phyloP scores from a whole-genome alignment of 2,888 invertebrate species.

The Acanthosepion lycidas region DNA sequence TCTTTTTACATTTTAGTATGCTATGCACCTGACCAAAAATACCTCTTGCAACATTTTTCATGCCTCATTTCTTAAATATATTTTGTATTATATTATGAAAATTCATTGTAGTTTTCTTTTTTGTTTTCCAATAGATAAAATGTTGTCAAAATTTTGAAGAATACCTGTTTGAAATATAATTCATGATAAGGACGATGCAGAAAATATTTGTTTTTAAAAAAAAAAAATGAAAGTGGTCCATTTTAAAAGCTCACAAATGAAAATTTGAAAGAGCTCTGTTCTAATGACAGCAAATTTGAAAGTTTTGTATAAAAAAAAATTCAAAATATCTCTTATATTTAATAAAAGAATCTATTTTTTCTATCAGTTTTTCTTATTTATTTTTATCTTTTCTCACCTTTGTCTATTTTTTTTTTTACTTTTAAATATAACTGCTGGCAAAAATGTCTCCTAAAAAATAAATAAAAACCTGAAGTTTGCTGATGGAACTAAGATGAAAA shows the following conservation, averaged over 20 bases:
- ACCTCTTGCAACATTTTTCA: background rate
- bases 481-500: too few species aligned
- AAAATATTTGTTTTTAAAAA: background rate
- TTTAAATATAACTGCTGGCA: too few species aligned
- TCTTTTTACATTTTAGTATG: background rate
- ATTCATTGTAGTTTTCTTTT: background rate
- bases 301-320: background rate
- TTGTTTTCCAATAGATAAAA: background rate
- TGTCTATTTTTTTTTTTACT: background rate
- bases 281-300: background rate
- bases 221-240: background rate
- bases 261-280: background rate
- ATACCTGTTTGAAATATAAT: background rate
- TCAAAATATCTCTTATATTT: background rate
- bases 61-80: background rate
- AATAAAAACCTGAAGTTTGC: too few species aligned
- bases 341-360: constrained; percentile 8
- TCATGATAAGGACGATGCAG: background rate
- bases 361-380: background rate
- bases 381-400: background rate
- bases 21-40: background rate
- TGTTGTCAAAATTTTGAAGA: too few species aligned
- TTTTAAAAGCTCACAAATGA: background rate
- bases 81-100: background rate
- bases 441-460: too few species aligned